A percentile compares a stretch with the other conserved stretches of the same genome.
Evolutionary conservation across 2,797 vertebrate genomes (phyloP).

Genomic region (Cryptoblepharus egeriae): DNA sequence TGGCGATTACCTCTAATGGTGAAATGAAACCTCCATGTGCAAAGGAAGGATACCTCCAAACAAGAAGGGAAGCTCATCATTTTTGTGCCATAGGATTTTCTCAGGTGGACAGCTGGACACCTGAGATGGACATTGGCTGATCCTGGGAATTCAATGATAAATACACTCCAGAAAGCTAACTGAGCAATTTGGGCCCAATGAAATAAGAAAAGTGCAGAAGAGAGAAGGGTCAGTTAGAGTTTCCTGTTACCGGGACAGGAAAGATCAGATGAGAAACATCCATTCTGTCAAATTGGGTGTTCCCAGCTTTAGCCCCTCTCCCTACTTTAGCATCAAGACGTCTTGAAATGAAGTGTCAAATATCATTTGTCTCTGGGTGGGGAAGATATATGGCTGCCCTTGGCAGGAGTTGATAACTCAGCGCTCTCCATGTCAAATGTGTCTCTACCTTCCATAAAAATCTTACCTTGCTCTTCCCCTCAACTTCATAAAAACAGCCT

Average conservation of each 20-base stretch:
- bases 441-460: slow-evolving; percentile 70
- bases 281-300: slow-evolving; percentile 39
- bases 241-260: slow-evolving; percentile 54
- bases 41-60: too few relatives aligned
- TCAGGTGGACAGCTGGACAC: too few relatives aligned
- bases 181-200: slow-evolving; percentile 57
- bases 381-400: slow-evolving; percentile 74
- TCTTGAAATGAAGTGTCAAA: slow-evolving; percentile 81
- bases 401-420: slow-evolving; percentile 77
- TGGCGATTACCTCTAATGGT: too few relatives aligned
- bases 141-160: neutral
- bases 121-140: too few relatives aligned
- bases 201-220: slow-evolving; percentile 47
- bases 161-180: slow-evolving; percentile 49
- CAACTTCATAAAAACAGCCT: slow-evolving; percentile 45
- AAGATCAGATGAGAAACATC: slow-evolving; percentile 57
- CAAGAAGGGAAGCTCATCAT: too few relatives aligned
- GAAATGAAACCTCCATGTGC: too few relatives aligned
- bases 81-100: too few relatives aligned
- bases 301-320: slow-evolving; percentile 47
- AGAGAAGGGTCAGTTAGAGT: slow-evolving; percentile 45
- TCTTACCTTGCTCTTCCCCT: slow-evolving; percentile 33
- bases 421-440: slow-evolving; percentile 63
- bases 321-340: slow-evolving; percentile 67
- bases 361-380: slow-evolving; percentile 75